A percentile compares a stretch with the other conserved stretches of the same genome.
Evolutionary conservation across 2,888 invertebrate species (phyloP).

Genomic region (Lymantria dispar): DNA sequence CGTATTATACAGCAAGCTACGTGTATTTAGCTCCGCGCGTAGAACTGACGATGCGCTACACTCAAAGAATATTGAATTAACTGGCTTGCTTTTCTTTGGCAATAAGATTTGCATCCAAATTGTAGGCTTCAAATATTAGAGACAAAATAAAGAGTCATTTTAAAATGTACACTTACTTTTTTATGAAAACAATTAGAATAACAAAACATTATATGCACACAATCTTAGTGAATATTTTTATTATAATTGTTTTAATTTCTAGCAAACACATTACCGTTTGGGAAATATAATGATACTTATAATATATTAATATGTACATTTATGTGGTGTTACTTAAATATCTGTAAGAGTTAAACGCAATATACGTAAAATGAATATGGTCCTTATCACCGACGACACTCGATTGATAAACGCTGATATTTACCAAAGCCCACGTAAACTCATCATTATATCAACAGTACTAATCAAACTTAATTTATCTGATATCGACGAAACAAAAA

Average conservation of each 20-base stretch:
- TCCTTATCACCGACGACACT: conserved; percentile 36
- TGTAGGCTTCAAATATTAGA: neutral
- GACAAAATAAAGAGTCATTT: too few species aligned
- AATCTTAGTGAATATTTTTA: too few species aligned
- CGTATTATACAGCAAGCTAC: conserved; percentile 10
- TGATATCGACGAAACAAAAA: conserved; percentile 40
- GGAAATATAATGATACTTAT: too few species aligned
- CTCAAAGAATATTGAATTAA: conserved; percentile 34
- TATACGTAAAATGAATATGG: conserved; percentile 19
- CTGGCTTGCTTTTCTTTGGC: conserved; percentile 29
- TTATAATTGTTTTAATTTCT: too few species aligned
- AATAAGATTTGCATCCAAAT: conserved; percentile 18
- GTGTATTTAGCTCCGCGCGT: conserved; percentile 18
- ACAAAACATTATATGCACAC: too few species aligned
- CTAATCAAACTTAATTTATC: conserved; percentile 50
- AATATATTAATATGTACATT: too few species aligned
- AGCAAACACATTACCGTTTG: too few species aligned
- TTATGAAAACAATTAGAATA: too few species aligned
- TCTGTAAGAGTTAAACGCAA: neutral
- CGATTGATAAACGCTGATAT: conserved; percentile 22
- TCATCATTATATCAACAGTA: conserved; percentile 32
- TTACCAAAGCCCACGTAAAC: conserved; percentile 31
- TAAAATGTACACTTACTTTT: too few species aligned
- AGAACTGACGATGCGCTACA: conserved; percentile 26
- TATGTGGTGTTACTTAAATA: neutral